Evolutionary conservation across 2,888 invertebrate genomes (phyloP).

Genomic region (Macrophya alboannulata): DNA sequence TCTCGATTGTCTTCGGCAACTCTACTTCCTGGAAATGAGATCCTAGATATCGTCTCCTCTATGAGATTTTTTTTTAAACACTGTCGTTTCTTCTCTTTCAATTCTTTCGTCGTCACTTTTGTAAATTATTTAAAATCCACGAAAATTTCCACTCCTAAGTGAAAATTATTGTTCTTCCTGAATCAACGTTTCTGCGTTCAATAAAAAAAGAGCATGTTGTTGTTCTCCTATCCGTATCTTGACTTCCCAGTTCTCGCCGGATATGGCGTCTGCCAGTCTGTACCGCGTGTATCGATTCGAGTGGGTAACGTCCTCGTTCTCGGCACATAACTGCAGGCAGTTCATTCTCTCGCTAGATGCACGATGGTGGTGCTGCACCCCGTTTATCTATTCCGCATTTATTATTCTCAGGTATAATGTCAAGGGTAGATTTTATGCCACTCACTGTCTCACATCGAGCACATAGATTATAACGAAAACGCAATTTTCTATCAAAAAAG

Average conservation of each 20-base stretch:
- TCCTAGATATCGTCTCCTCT: background rate
- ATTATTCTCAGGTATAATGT: background rate
- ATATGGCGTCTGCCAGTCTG: conserved; percentile 54
- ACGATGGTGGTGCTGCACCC: background rate
- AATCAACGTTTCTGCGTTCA: background rate
- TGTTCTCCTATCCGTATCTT: conserved; percentile 18
- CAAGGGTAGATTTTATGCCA: background rate
- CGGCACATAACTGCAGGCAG: conserved; percentile 1
- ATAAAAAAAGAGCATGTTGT: background rate
- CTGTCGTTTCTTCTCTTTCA: background rate
- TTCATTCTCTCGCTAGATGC: conserved; percentile 19
- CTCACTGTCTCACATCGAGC: background rate
- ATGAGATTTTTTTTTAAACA: background rate
- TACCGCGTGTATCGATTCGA: conserved; percentile 52
- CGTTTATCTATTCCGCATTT: conserved; percentile 27
- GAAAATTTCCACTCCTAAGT: background rate
- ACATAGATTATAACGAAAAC: background rate
- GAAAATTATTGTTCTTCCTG: background rate
- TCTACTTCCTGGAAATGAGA: conserved; percentile 13
- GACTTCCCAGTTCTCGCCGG: conserved; percentile 8
- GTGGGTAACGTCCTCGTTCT: conserved; percentile 43
- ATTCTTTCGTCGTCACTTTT: background rate
- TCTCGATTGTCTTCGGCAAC: background rate
- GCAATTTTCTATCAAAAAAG: background rate
- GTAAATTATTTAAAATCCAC: background rate